phyloP scores from a whole-genome alignment of 2,888 invertebrate genomes.

The Endotricha flammealis region DNA sequence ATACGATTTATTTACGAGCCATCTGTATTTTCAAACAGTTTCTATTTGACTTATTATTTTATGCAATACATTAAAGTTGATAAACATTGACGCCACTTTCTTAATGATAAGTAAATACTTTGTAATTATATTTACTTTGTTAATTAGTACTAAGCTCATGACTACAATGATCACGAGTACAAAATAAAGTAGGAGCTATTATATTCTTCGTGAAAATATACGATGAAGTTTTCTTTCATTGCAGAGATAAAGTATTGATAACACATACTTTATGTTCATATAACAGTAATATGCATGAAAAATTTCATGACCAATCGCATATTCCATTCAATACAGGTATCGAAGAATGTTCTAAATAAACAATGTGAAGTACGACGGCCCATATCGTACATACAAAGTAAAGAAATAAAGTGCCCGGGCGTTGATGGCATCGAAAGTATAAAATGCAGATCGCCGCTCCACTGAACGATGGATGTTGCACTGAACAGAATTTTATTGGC shows the following conservation, averaged over 20 bases:
- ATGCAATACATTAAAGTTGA: no score
- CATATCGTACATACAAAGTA: constrained; percentile 45
- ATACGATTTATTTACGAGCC: constrained; percentile 32
- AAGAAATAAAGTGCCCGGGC: constrained; percentile 46
- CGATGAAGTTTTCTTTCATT: no score
- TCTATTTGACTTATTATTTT: no score
- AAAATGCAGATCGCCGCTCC: constrained; percentile 64
- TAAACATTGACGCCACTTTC: no score
- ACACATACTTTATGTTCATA: constrained; percentile 15
- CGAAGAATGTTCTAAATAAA: constrained; percentile 47
- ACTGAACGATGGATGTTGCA: constrained; percentile 54
- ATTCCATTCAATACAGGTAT: constrained; percentile 42
- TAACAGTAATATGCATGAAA: constrained; percentile 3
- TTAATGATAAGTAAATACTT: no score
- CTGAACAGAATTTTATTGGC: constrained; percentile 56
- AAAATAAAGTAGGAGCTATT: no score
- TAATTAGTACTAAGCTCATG: no score
- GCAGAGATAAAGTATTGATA: no score
- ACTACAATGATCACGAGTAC: no score
- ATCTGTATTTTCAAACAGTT: constrained; percentile 7
- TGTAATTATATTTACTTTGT: no score
- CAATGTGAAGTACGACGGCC: constrained; percentile 38
- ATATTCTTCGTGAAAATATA: no score
- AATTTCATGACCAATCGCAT: constrained; percentile 29
- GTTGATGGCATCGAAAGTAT: constrained; percentile 52